A percentile compares a stretch with the other conserved stretches of the same genome.
Conservation (phyloP, 2,797 vertebrate species). For the Pantherophis alleghaniensis region DNA sequence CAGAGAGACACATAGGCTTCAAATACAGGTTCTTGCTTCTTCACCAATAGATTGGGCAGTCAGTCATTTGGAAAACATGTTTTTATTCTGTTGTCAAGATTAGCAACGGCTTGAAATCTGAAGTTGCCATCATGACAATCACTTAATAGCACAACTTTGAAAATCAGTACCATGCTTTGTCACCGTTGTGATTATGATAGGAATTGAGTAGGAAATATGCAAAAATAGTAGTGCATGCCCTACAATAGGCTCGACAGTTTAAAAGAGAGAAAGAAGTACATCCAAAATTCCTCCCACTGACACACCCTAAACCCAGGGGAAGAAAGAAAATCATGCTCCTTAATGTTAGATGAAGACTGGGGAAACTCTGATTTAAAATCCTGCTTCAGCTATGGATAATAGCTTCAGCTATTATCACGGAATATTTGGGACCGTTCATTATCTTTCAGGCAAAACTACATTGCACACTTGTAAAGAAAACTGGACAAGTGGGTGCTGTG, state of each 20-base stretch:
- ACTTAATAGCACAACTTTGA: not conserved
- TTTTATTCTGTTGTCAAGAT: not conserved
- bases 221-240: not conserved
- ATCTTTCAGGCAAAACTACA: not conserved
- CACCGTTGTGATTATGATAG: not conserved
- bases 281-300: not conserved
- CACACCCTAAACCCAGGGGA: not conserved
- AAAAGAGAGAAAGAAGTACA: not conserved
- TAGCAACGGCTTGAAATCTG: not conserved
- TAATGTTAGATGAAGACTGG: not conserved
- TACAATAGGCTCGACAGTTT: not conserved
- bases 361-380: not conserved
- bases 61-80: not conserved
- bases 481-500: not conserved
- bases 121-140: not conserved
- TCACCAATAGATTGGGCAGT: not conserved
- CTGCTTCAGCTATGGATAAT: not conserved
- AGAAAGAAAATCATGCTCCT: not conserved
- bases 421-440: not conserved
- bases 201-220: not conserved
- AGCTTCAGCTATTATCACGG: not conserved
- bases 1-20: not conserved
- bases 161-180: not conserved
- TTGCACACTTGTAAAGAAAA: not conserved
- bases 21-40: not conserved